Evolutionary conservation across 2,888 invertebrate genomes (phyloP), one percentile per base, ranked within the genome.

Genomic region (Athripsodes cinereus): DNA sequence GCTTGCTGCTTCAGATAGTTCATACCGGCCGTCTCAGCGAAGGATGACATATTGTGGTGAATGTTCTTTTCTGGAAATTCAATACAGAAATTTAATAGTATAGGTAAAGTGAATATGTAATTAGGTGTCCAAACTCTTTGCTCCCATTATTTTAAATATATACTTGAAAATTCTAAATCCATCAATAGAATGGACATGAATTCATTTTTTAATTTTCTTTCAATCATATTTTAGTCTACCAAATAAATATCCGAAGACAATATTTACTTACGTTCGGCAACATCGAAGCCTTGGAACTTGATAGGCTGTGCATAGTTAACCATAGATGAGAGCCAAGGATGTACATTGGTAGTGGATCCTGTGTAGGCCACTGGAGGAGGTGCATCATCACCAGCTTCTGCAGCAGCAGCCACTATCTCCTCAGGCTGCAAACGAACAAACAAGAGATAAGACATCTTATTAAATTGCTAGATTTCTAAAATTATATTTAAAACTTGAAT

Each of bases 271-370:
- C 97, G 87, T 70, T 97, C 96, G 2, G 99, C 96, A 65, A 91
- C 87, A 73, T 98, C 97, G 75, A 99, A 99, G 65, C 95, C 92
- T 73, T 91, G 91, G 81, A 99, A 99, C 81, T 99, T 99, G 71
- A 99, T 91, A 10, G 99, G 99, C 79, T 98, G 97, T 55, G 98
- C 96, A 81, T 99, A 99, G 82, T 99, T 99, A 72, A 99, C 92
- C 90, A 99, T 92, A 59, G 96, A 94, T 55, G 97, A 98, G 22
- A 99, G 84, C 88, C 94, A 95, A 8, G 99, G 99, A 78, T 99
- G 99, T 60, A 99, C 98, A 75, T 96, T 97, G 62, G 96, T 96
- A 55, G 98, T 98, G 66, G 98, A 98, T 53, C 96, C 95, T 1
- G 94, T 96, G 77, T 99, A 97, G 61, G 91, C 88, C 13, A 84